phyloP scores from a whole-genome alignment of 1,140 invertebrate genomes.

The Tetramorium alpestre region DNA sequence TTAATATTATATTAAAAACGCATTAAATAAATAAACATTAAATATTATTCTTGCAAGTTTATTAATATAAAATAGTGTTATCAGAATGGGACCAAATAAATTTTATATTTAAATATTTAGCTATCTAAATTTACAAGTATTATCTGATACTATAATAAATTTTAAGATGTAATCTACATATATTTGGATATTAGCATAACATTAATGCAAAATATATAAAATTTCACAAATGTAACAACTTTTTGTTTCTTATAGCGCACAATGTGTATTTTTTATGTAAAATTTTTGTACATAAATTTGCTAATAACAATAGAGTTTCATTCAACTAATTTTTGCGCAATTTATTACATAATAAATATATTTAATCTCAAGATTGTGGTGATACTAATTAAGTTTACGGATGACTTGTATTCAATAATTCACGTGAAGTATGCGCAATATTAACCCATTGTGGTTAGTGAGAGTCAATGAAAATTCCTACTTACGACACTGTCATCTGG shows the following conservation, averaged over 20 bases:
- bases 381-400: background rate
- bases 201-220: too few relatives aligned
- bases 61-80: background rate
- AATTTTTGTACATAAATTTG: too few relatives aligned
- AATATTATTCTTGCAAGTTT: background rate
- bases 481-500: conserved; percentile 11
- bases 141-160: background rate
- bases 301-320: background rate
- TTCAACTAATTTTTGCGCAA: background rate
- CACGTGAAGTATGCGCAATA: background rate
- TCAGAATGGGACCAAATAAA: background rate
- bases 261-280: too few relatives aligned
- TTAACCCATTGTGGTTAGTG: conserved; percentile 18
- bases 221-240: background rate
- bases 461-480: conserved; percentile 27
- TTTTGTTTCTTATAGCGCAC: too few relatives aligned
- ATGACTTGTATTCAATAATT: conserved; percentile 35
- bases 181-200: background rate
- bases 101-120: background rate
- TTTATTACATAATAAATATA: background rate
- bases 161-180: background rate
- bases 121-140: background rate
- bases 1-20: background rate
- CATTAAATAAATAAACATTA: background rate
- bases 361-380: background rate